phyloP scores from a whole-genome alignment of 2,888 invertebrate genomes.

The Chrysodeixis includens region DNA sequence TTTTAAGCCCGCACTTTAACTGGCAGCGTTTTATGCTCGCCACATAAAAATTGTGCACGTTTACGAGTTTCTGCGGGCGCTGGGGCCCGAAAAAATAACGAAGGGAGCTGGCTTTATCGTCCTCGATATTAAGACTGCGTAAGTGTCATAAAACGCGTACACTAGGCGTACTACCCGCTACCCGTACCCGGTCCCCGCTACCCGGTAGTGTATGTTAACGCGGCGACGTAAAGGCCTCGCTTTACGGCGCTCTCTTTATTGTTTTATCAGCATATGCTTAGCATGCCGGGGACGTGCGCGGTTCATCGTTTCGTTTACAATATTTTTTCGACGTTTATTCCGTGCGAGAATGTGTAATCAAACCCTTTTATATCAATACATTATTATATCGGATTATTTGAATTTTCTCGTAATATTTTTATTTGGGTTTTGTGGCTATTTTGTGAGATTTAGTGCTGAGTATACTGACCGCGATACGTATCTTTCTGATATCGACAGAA shows the following conservation, averaged over 20 bases:
- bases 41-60: slow-evolving; percentile 56
- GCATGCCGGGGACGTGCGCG: slow-evolving; percentile 39
- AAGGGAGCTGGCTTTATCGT: slow-evolving; percentile 62
- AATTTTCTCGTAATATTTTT: slow-evolving; percentile 52
- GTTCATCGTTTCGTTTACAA: slow-evolving; percentile 35
- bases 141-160: slow-evolving; percentile 63
- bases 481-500: slow-evolving; percentile 13
- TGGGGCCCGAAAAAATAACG: slow-evolving; percentile 35
- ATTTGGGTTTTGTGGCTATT: slow-evolving; percentile 38
- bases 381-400: slow-evolving; percentile 53
- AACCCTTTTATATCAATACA: slow-evolving; percentile 57
- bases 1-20: slow-evolving; percentile 53
- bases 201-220: slow-evolving; percentile 54
- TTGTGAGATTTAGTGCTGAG: slow-evolving; percentile 32
- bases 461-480: slow-evolving; percentile 27
- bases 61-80: slow-evolving; percentile 45
- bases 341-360: slow-evolving; percentile 52
- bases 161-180: slow-evolving; percentile 33
- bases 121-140: slow-evolving; percentile 65
- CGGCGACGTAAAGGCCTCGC: slow-evolving; percentile 44
- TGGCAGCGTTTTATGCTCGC: slow-evolving; percentile 54
- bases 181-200: neutral
- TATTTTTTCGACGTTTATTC: slow-evolving; percentile 36
- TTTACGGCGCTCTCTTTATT: slow-evolving; percentile 59
- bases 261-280: slow-evolving; percentile 60